Evolutionary conservation across 1,140 invertebrate genomes (phyloP).

Genomic region (Asbolus verrucosus): DNA sequence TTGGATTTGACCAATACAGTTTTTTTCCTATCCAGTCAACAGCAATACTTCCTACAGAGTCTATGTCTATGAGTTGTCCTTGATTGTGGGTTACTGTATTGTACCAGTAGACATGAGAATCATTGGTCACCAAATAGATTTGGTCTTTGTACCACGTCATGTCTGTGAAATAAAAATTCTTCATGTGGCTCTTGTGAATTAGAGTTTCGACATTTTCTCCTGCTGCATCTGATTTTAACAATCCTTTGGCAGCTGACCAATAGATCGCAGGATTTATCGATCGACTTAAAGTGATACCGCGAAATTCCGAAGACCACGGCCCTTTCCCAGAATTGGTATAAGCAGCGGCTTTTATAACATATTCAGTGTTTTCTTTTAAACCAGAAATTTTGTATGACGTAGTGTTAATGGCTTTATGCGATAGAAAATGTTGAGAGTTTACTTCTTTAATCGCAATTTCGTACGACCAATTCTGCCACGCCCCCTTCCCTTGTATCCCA

Average conservation of each 20-base stretch:
- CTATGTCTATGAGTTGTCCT: conserved; percentile 72
- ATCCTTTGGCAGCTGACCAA: conserved; percentile 78
- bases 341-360: conserved; percentile 82
- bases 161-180: conserved; percentile 60
- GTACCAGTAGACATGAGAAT: conserved; percentile 77
- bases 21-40: conserved; percentile 91
- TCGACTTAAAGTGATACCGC: conserved; percentile 73
- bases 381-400: conserved; percentile 75
- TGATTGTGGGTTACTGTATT: conserved; percentile 73
- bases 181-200: conserved; percentile 70
- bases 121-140: conserved; percentile 81
- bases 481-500: conserved; percentile 81
- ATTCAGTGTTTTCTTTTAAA: conserved; percentile 79
- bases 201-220: conserved; percentile 77
- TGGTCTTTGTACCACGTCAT: conserved; percentile 63
- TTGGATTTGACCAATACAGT: conserved; percentile 90
- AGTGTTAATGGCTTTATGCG: conserved; percentile 71
- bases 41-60: conserved; percentile 81
- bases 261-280: conserved; percentile 67
- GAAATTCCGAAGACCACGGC: conserved; percentile 83
- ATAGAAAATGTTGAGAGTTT: conserved; percentile 66
- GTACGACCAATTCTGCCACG: conserved; percentile 89
- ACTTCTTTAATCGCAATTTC: conserved; percentile 79
- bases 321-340: conserved; percentile 80
- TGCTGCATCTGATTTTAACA: conserved; percentile 79